These are phyloP conservation scores for Phycodurus eques DNA, from an alignment of 2,113 vertebrate species.

Conservation along the genomic window DNA sequence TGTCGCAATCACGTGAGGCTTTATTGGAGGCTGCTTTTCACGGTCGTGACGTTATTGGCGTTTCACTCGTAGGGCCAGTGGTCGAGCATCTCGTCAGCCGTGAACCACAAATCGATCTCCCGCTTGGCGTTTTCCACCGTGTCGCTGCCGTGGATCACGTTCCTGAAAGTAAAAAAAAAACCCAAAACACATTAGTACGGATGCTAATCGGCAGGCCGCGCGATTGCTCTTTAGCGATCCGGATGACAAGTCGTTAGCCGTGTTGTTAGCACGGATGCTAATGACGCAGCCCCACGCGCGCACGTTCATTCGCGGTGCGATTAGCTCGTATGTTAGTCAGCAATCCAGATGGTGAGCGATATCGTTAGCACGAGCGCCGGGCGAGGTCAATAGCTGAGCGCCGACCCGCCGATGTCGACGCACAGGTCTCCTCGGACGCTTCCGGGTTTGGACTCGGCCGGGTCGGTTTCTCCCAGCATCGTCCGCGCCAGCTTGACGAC, in stretches of 20 bases:
- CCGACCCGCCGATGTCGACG: slow-evolving; percentile 92
- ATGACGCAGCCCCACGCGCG: no score
- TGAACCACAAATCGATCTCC: slow-evolving; percentile 91
- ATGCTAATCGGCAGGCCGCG: no score
- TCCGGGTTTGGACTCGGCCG: slow-evolving; percentile 90
- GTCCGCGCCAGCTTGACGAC: slow-evolving; percentile 87
- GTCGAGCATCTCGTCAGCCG: slow-evolving; percentile 76
- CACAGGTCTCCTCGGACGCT: slow-evolving; percentile 96
- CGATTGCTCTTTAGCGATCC: no score
- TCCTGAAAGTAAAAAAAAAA: slow-evolving; percentile 67
- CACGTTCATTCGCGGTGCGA: no score
- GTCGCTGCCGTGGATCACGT: slow-evolving; percentile 97
- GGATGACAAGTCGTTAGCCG: no score
- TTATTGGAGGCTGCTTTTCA: not conserved
- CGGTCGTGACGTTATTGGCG: not conserved
- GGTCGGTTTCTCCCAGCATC: slow-evolving; percentile 97
- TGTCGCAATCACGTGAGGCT: not conserved
- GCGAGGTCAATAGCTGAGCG: no score
- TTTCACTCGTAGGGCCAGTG: slow-evolving; percentile 88
- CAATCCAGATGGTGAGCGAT: not conserved
- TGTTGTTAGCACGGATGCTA: no score
- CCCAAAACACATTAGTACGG: no score
- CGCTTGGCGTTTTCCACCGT: slow-evolving; percentile 87
- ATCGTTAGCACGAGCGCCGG: no score
- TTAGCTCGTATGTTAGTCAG: no score